A percentile compares a stretch with the other conserved stretches of the same genome.
These are phyloP conservation scores for Cancer borealis DNA, from an alignment of 2,888 invertebrate genomes.

Conservation along the genomic window DNA sequence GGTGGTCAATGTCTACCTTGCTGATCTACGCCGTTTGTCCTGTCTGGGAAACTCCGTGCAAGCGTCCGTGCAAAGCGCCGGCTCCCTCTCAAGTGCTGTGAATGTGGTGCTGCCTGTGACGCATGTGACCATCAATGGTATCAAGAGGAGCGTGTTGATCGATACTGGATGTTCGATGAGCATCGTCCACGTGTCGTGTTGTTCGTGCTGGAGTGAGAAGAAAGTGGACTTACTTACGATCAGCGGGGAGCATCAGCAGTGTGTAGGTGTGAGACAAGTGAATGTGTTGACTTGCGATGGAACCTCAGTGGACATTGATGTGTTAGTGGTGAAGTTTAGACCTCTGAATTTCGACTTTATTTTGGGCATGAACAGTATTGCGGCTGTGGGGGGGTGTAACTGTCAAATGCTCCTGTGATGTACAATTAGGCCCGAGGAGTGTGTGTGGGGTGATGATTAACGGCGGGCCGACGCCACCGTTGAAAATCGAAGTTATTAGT, in stretches of 20 bases:
- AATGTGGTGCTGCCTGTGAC: slow-evolving; percentile 9
- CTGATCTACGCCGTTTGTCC: slow-evolving; percentile 27
- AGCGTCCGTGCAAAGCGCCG: slow-evolving; percentile 34
- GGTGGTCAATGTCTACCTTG: neutral
- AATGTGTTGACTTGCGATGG: neutral
- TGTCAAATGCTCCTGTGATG: slow-evolving; percentile 25
- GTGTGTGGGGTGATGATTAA: neutral
- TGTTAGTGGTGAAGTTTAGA: slow-evolving; percentile 49
- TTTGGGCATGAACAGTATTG: slow-evolving; percentile 44
- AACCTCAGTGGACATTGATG: slow-evolving; percentile 42
- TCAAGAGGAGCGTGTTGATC: slow-evolving; percentile 5
- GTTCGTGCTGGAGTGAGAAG: slow-evolving; percentile 27
- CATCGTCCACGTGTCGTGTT: slow-evolving; percentile 15
- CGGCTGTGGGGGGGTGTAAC: slow-evolving; percentile 35
- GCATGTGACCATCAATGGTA: neutral
- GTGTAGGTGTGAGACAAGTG: slow-evolving; percentile 30
- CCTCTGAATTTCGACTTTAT: slow-evolving; percentile 46
- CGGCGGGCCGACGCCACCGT: neutral
- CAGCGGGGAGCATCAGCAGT: slow-evolving; percentile 31
- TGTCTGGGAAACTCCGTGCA: neutral
- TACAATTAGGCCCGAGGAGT: slow-evolving; percentile 23
- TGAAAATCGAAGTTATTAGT: neutral
- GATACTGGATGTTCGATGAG: slow-evolving; percentile 28
- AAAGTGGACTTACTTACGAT: slow-evolving; percentile 31
- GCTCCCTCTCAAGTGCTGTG: slow-evolving; percentile 40